Evolutionary conservation across 2,113 vertebrate genomes (phyloP), one percentile per base, ranked within the genome.

Genomic region (Carassius carassius): DNA sequence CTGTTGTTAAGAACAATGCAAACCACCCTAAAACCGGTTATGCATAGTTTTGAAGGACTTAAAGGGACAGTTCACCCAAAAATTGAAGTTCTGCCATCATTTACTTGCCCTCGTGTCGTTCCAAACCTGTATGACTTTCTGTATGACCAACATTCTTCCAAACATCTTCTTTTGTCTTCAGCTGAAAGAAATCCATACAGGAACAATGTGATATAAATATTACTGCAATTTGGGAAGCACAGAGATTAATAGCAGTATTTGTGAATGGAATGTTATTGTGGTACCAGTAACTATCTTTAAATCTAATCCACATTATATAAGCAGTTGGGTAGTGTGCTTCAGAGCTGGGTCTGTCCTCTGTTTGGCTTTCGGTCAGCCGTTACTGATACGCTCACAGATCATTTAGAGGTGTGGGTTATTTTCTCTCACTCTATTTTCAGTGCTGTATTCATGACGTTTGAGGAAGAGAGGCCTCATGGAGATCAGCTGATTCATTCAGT

Each of bases 371-470:
- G 17, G 29, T 41, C 74, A 58, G 41, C 9, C 35, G 81, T 78
- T 77, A 88, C 62, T 70, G 80, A 85, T 78, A 35, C 10, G 4
- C 69, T 82, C 78, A 54, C 47, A 79, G 77, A 58, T 77, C 51
- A 56, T 56, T 58, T 77, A 65, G 76, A 84, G 73, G 74, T 80
- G 25, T 49, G 44, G 81, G 75, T 78, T 88, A 80, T 80, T 82
- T 82, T 81, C 72, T 60, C 78, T n/a, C 9, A 35, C 54, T 88
- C 79, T 88, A 86, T 87, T 90, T 82, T 82, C 79, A 88, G 86
- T 21, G n/a, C 72, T 49, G 65, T 80, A 84, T 79, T 82, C 81
- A 67, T 85, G 85, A 81, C 72, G 54, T 58, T 2, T 58, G 54
- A 58, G 62, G 63, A n/a, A 6, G 37, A 74, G 72, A 58, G 72